Conservation (phyloP, 2,888 invertebrate genomes). For the Cylloceria caligata region DNA sequence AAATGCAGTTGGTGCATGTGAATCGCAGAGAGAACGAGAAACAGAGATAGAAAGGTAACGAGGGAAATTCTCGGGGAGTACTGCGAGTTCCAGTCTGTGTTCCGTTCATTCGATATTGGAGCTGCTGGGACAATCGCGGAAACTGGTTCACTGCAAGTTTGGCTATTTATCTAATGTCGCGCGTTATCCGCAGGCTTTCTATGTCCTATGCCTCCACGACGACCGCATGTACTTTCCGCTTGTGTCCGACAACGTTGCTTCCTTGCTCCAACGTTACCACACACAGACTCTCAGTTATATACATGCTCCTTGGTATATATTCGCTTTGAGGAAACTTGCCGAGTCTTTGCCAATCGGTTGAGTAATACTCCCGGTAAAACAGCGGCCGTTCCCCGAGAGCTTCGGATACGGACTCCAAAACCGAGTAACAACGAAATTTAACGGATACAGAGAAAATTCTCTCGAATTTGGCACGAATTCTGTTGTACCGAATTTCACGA, state of each 20-base stretch:
- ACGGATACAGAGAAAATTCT: conserved; percentile 58
- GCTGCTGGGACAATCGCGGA: conserved; percentile 53
- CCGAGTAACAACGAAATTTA: conserved; percentile 33
- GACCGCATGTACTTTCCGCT: conserved; percentile 65
- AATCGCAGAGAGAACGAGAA: conserved; percentile 7
- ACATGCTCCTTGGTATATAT: conserved; percentile 71
- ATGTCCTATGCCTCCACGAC: conserved; percentile 51
- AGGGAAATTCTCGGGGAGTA: conserved; percentile 26
- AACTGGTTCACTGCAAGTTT: conserved; percentile 71
- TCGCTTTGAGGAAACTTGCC: conserved; percentile 70
- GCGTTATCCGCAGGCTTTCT: conserved; percentile 73
- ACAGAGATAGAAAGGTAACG: conserved; percentile 7
- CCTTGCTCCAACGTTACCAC: conserved; percentile 42
- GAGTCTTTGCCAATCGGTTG: conserved; percentile 75
- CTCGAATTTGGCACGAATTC: conserved; percentile 64
- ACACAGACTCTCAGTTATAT: not conserved
- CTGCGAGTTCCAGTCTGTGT: conserved; percentile 33
- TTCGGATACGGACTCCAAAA: conserved; percentile 51
- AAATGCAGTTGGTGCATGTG: conserved; percentile 4
- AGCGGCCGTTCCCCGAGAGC: conserved; percentile 60
- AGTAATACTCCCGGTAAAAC: conserved; percentile 70
- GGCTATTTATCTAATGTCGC: conserved; percentile 78
- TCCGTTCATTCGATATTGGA: conserved; percentile 64
- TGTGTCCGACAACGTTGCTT: conserved; percentile 62
- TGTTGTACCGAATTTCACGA: conserved; percentile 30